phyloP scores from a whole-genome alignment of 2,797 vertebrate genomes.

The Mionectes olivaceus region DNA sequence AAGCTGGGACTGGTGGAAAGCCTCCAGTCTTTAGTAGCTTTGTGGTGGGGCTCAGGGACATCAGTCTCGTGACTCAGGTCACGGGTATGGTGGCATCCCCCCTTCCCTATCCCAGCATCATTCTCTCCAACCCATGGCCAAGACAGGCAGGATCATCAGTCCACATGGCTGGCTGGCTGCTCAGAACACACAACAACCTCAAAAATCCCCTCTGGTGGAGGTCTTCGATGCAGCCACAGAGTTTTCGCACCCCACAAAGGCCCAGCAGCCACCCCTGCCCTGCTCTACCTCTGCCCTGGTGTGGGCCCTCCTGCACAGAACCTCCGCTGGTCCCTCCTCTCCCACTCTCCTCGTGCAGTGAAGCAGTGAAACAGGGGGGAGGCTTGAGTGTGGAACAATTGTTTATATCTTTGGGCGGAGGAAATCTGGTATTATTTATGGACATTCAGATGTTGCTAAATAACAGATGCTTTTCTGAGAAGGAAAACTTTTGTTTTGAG shows the following conservation, averaged over 20 bases:
- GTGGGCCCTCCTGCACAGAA: neutral
- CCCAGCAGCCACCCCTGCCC: neutral
- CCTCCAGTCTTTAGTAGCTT: neutral
- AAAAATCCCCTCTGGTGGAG: neutral
- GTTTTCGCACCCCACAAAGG: rapidly evolving
- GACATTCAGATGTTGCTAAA: slow-evolving; percentile 72
- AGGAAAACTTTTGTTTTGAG: slow-evolving; percentile 26
- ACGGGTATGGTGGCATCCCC: neutral
- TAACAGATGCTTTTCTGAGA: slow-evolving; percentile 73
- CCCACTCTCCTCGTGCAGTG: neutral
- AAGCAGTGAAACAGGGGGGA: neutral
- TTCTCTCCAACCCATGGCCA: neutral
- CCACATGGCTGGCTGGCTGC: neutral
- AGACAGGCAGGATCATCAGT: neutral
- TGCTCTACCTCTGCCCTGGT: rapidly evolving
- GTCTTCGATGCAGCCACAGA: neutral
- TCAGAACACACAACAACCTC: neutral
- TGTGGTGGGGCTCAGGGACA: rapidly evolving
- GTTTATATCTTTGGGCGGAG: slow-evolving; percentile 67
- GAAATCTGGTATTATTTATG: slow-evolving; percentile 80
- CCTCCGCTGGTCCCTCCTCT: neutral
- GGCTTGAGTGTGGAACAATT: slow-evolving; percentile 33
- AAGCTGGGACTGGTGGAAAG: neutral
- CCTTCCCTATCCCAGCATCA: too few species aligned
- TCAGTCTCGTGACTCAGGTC: neutral